Base-by-base conservation (phyloP, 2,888 invertebrate species). In the Eueremaeus valkanovi region DNA sequence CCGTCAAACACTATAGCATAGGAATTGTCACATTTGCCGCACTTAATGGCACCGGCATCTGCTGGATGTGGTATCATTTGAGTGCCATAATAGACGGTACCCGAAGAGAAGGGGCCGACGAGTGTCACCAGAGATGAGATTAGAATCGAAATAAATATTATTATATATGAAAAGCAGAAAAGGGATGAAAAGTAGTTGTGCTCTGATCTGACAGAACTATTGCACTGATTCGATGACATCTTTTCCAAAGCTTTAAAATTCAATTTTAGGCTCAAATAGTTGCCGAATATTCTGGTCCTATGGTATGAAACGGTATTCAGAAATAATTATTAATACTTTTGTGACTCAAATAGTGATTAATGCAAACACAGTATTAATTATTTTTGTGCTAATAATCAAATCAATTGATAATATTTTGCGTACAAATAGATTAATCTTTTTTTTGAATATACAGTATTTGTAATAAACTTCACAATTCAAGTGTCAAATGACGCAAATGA, bases 1-100 rank as follows among this genome's bases (percentile, higher is more conserved):
- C 95, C 95, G 85, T 96, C 96, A 79, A 96, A 90, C 80, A 96
- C 90, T 31, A 94, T 91, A 0, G 92, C 93, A 85, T 94, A 90
- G 16, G 49, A 49, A 16, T 40, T 21, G 5, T 75, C 72, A 24
- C n/a, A n/a, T n/a, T n/a, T 33, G 9, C 36, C 9, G 6, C 61
- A 29, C 9, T 31, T 31, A 3, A 24, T 24, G 18, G 11, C 3
- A 45, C 11, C 18, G 9, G 24, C 58, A 24, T 58, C 58, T 21
- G 58, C 9, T 36, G 66, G 66, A 36, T 66, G 66, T 1, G 66
- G 66, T 66, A 66, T 66, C 3, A 66, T 13, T 36, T 66, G 66
- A 36, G 66, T 66, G 3, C 66, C 36, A 29, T 16, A 31, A 61
- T 61, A 61, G 6, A 51, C 3, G 13, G 61, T 31, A 18, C 11